phyloP scores from a whole-genome alignment of 2,113 vertebrate genomes.

The Arvicanthis niloticus region DNA sequence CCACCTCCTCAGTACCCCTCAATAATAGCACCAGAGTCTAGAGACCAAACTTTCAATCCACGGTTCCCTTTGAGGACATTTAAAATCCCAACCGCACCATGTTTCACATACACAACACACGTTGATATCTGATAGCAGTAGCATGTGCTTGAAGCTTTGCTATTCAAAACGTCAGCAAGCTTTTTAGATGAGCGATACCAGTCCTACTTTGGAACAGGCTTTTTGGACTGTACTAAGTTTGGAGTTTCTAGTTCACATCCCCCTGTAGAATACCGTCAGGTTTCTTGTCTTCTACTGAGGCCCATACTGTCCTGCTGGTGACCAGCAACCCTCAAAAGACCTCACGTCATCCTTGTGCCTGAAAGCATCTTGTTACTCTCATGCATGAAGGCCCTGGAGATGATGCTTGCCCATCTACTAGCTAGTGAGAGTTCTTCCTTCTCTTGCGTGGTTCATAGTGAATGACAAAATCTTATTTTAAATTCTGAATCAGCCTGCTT shows the following conservation, averaged over 20 bases:
- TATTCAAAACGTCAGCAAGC: not conserved
- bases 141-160: not conserved
- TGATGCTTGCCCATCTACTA: not conserved
- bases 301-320: not conserved
- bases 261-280: not conserved
- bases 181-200: not conserved
- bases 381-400: not conserved
- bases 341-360: not conserved
- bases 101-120: not conserved
- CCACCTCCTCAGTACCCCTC: not conserved
- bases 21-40: not conserved
- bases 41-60: not conserved
- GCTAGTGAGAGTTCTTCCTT: not conserved
- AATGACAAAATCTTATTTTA: slow-evolving; percentile 37
- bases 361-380: not conserved
- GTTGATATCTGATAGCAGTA: not conserved
- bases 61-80: not conserved
- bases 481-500: slow-evolving; percentile 55
- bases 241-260: not conserved
- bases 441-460: not conserved
- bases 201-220: not conserved
- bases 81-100: not conserved
- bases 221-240: not conserved
- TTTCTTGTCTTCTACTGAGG: not conserved
- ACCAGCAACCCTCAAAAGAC: not conserved